Evolutionary conservation across 2,888 invertebrate genomes (phyloP), one percentile per base, ranked within the genome.

Genomic region (Sepioteuthis lessoniana): DNA sequence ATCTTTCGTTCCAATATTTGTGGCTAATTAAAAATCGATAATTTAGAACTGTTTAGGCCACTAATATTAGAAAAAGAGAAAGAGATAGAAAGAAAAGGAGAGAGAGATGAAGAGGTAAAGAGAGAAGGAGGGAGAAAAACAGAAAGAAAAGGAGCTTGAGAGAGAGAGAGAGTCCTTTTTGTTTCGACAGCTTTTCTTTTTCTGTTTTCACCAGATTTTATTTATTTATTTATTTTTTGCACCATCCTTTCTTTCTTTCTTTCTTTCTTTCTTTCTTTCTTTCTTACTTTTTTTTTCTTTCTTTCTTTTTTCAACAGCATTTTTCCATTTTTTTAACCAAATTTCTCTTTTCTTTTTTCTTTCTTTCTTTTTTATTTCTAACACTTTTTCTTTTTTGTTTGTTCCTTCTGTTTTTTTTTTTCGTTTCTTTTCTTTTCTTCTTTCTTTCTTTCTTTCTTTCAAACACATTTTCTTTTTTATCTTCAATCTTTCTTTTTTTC

Each of bases 21-120:
- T n/a, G n/a, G n/a, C n/a, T n/a, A n/a, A n/a, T n/a, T n/a, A n/a
- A n/a, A n/a, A n/a, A n/a, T n/a, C n/a, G n/a, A n/a, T n/a, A n/a
- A n/a, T n/a, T n/a, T n/a, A n/a, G n/a, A n/a, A n/a, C n/a, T n/a
- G n/a, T n/a, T n/a, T n/a, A n/a, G n/a, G n/a, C n/a, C n/a, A n/a
- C n/a, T n/a, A n/a, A n/a, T n/a, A n/a, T n/a, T n/a, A n/a, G 50
- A 93, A 90, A 50, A 91, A 93, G 47, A 94, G 91, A 91, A 91
- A 94, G 90, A 90, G 37, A 38, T 55, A 94, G 35, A 92, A 46
- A 90, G 37, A 60, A 16, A 47, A 47, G 16, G 46, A 47, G 16
- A 47, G 46, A 47, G 13, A 46, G 46, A 46, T 10, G 0, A 46
- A 46, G 46, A 16, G 16, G 16, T 13, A 46, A 8, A 16, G 16